A percentile compares a stretch with the other conserved stretches of the same genome.
These are phyloP conservation scores for Oligia fasciuncula DNA, from an alignment of 2,888 invertebrate genomes.

Conservation along the genomic window DNA sequence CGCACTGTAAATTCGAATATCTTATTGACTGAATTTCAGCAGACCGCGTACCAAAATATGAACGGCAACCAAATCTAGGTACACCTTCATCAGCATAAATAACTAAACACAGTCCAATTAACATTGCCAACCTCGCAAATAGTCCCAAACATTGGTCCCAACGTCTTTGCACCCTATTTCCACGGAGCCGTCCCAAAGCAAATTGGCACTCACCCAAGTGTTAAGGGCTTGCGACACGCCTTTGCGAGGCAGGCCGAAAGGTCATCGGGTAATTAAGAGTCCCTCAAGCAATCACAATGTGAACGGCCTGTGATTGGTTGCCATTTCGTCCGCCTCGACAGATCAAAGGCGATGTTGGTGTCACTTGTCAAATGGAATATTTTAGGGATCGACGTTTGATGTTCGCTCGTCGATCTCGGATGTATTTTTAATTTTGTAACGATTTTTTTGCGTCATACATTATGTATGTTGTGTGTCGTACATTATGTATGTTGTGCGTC, in stretches of 20 bases:
- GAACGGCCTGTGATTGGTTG: conserved; percentile 84
- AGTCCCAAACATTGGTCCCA: conserved; percentile 62
- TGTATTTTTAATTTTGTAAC: conserved; percentile 74
- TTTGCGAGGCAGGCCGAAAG: conserved; percentile 78
- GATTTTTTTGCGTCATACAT: conserved; percentile 68
- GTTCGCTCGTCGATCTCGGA: conserved; percentile 68
- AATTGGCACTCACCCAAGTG: conserved; percentile 83
- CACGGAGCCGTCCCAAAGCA: conserved; percentile 70
- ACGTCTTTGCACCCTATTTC: conserved; percentile 69
- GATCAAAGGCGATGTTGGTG: conserved; percentile 84
- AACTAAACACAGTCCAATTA: conserved; percentile 67
- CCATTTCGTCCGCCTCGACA: conserved; percentile 73
- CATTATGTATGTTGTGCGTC: conserved; percentile 61
- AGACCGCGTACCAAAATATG: conserved; percentile 31
- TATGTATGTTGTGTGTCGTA: conserved; percentile 60
- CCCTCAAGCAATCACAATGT: conserved; percentile 87
- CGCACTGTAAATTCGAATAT: not conserved
- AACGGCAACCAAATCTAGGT: conserved; percentile 41
- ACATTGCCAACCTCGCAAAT: conserved; percentile 63
- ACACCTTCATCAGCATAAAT: conserved; percentile 59
- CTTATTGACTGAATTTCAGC: conserved; percentile 10
- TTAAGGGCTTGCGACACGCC: conserved; percentile 81
- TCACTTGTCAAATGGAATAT: conserved; percentile 88
- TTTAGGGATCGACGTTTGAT: conserved; percentile 80
- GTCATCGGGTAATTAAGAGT: conserved; percentile 88